A percentile compares a stretch with the other conserved stretches of the same genome.
Conservation (phyloP, 2,888 invertebrate species). For the Schizaphis graminum region DNA sequence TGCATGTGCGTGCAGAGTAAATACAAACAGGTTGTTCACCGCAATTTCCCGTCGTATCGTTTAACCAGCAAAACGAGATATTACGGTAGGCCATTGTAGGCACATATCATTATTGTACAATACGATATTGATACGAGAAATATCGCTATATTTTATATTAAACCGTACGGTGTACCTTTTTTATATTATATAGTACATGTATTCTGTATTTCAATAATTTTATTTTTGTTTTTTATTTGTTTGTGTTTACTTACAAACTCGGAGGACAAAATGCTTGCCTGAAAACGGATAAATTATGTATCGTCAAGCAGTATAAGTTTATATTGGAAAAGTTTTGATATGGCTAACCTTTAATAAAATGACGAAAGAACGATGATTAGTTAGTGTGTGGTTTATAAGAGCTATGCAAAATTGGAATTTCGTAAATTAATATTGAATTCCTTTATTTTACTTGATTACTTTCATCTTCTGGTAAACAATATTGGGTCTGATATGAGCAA, state of each 20-base stretch:
- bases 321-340: conserved; percentile 27
- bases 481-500: not conserved
- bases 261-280: not conserved
- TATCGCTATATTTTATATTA: no score
- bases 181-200: not conserved
- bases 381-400: not conserved
- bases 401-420: not conserved
- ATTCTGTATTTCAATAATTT: not conserved
- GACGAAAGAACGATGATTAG: not conserved
- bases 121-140: no score
- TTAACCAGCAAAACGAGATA: not conserved
- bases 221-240: not conserved
- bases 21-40: not conserved
- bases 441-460: not conserved
- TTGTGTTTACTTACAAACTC: not conserved
- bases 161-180: no score
- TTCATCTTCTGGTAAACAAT: not conserved
- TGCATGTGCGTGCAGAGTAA: not conserved
- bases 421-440: not conserved
- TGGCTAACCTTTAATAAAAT: conserved; percentile 1
- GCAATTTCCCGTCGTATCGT: not conserved
- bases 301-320: not conserved
- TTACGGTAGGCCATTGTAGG: not conserved
- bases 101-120: not conserved
- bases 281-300: not conserved